Conservation (phyloP, 2,113 vertebrate genomes). For the Ctenomys sociabilis region DNA sequence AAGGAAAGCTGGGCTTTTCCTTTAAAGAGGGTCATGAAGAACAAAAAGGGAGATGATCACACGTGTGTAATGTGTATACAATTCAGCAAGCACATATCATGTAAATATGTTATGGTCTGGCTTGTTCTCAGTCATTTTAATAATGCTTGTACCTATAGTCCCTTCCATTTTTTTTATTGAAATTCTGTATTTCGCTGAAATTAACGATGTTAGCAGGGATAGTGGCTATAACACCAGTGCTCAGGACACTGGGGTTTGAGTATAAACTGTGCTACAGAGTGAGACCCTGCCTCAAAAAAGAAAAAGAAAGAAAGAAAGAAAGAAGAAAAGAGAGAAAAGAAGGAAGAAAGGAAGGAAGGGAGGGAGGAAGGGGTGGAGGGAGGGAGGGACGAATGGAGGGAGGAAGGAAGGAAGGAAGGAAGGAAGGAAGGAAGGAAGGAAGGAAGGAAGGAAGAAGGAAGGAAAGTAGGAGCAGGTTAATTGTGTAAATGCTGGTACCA, state of each 20-base stretch:
- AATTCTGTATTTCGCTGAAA: not conserved
- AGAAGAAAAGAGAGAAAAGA: not conserved
- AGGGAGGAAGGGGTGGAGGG: not conserved
- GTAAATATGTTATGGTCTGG: not conserved
- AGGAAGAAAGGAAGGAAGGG: too few relatives aligned
- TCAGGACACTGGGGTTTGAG: not conserved
- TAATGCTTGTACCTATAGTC: not conserved
- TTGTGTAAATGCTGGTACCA: not conserved
- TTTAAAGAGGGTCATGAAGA: not conserved
- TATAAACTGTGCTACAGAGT: not conserved
- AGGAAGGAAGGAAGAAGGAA: too few relatives aligned
- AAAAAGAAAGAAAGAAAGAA: not conserved
- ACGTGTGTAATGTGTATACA: not conserved
- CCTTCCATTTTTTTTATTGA: not conserved
- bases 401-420: not conserved
- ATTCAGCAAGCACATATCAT: not conserved
- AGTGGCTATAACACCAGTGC: not conserved
- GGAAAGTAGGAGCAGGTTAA: not conserved
- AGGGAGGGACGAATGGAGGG: not conserved
- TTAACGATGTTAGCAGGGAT: not conserved
- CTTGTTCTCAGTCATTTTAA: not conserved
- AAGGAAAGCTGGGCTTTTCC: not conserved
- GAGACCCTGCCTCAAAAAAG: not conserved
- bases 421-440: not conserved
- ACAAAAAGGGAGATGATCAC: not conserved